Conservation (phyloP, 2,113 vertebrate genomes). For the Fulmarus glacialis region DNA sequence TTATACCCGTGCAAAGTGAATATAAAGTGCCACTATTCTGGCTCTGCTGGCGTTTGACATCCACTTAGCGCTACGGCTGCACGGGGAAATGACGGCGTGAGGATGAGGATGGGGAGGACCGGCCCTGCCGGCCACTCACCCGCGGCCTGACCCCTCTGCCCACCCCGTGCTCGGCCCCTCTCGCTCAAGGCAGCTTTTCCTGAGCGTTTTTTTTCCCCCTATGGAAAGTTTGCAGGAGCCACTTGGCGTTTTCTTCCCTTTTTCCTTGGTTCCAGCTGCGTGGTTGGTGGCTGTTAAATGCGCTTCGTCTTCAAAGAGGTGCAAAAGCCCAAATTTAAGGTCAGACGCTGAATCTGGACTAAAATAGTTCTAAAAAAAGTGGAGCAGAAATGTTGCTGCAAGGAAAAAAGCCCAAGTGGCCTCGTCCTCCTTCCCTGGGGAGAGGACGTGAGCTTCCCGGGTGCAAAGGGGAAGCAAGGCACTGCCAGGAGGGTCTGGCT, state of each 20-base stretch:
- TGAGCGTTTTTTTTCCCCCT: fast-evolving
- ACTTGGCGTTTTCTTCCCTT: neutral
- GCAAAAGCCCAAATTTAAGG: neutral
- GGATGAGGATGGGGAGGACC: neutral
- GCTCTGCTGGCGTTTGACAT: neutral
- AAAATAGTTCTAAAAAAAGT: neutral
- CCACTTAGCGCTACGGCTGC: neutral
- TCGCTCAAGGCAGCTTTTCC: neutral
- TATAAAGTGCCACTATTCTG: neutral
- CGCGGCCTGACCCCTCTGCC: neutral
- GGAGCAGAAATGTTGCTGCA: neutral
- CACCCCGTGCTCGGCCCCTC: fast-evolving
- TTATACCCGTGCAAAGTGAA: neutral
- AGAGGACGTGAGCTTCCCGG: neutral
- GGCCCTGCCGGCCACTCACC: fast-evolving
- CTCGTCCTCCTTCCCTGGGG: neutral
- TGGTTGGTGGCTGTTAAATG: fast-evolving
- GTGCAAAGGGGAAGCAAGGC: neutral
- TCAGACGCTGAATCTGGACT: neutral
- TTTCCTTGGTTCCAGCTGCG: neutral
- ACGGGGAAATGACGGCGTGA: fast-evolving
- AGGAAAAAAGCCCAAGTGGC: neutral
- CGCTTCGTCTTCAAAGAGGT: neutral
- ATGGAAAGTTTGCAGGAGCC: neutral
- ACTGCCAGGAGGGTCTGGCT: neutral